Evolutionary conservation across 2,797 vertebrate genomes (phyloP), one percentile per base, ranked within the genome.

Genomic region (Sebastes minor): DNA sequence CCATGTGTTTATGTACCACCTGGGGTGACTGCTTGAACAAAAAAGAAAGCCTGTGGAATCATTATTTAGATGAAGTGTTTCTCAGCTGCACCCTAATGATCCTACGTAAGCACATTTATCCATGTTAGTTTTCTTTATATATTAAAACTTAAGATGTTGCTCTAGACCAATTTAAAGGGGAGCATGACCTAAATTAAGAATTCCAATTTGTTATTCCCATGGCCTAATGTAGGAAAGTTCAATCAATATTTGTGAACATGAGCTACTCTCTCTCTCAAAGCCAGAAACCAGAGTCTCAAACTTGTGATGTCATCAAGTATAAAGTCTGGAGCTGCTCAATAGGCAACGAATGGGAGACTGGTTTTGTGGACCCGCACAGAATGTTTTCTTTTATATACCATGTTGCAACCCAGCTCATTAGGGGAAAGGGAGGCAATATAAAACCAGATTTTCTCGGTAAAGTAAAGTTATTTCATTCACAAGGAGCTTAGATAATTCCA

Each of bases 21-120:
- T 75, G 76, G 55, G 14, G 77, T 28, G 56, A 61, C 18, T 12
- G 66, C 53, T 70, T 69, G 35, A 74, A 63, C 22, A 64, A 71
- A 75, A 59, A 62, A 53, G 13, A 77, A 78, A 74, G 33, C 52
- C 70, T 42, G 42, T 2, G 46, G 65, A 59, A 61, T 88, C 80
- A 72, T 85, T 89, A 82, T 69, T 55, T 8, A 73, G 81, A 87
- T 57, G 57, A 79, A 86, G 28, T 61, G 61, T 53, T 77, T 74
- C 30, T 59, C 46, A 74, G 32, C 18, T 71, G 62, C 63, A 83
- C 4, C 11, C 5, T 42, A 76, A 82, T 66, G 62, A 81, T 63
- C 33, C 46, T 6, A 6, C 53, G 22, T 6, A 23, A 66, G 33
- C 33, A 25, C 9, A 72, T 59, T 2, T 65, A 76, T 71, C 32